A percentile compares a stretch with the other conserved stretches of the same genome.
These are phyloP conservation scores for Rhabdomys dilectus DNA, from an alignment of 2,113 vertebrate genomes.

Conservation along the genomic window DNA sequence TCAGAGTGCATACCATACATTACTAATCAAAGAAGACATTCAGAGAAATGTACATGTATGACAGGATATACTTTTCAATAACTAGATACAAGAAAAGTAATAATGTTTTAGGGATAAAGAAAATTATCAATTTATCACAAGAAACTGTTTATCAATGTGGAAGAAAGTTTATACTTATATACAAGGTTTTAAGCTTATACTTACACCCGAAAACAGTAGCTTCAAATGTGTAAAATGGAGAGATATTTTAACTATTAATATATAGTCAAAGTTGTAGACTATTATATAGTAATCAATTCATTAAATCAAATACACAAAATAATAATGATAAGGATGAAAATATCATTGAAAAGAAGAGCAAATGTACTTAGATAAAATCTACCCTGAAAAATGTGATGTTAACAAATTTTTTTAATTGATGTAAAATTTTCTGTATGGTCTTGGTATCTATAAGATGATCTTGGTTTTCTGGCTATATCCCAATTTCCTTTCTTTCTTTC, in stretches of 20 bases:
- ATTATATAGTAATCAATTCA: not conserved
- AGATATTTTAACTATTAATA: not conserved
- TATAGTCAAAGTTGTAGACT: not conserved
- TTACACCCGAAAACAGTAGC: not conserved
- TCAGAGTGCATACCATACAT: not conserved
- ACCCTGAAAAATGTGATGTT: not conserved
- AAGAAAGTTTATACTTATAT: not conserved
- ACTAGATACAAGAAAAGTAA: not conserved
- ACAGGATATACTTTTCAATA: slow-evolving; percentile 20
- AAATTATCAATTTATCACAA: slow-evolving; percentile 35
- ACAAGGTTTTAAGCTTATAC: not conserved
- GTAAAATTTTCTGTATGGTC: slow-evolving; percentile 31
- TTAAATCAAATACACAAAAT: slow-evolving; percentile 10
- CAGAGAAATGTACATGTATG: not conserved
- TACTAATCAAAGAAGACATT: slow-evolving; percentile 15
- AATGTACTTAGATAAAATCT: not conserved
- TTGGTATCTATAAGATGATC: slow-evolving; percentile 36
- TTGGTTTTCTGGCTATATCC: slow-evolving; percentile 32
- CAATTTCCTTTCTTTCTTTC: slow-evolving; percentile 44
- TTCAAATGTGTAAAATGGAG: not conserved
- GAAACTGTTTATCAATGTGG: not conserved
- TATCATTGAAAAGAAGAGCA: not conserved
- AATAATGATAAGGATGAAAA: not conserved
- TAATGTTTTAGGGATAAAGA: slow-evolving; percentile 1
- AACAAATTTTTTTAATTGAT: slow-evolving; percentile 46